A percentile compares a stretch with the other conserved stretches of the same genome.
Evolutionary conservation across 1,140 invertebrate genomes (phyloP).

Genomic region (Ylistrum balloti): DNA sequence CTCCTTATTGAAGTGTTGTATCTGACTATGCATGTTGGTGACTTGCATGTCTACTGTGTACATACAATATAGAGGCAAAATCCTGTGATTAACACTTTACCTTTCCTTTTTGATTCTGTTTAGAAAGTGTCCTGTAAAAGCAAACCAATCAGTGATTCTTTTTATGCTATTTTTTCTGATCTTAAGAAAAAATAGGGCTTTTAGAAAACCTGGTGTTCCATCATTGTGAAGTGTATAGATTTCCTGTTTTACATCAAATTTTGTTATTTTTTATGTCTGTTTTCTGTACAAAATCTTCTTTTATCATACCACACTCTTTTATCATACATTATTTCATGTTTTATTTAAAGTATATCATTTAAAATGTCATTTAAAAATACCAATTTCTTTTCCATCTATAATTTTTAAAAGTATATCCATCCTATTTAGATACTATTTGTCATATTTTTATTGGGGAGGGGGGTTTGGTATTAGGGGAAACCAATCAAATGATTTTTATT

Average conservation of each 20-base stretch:
- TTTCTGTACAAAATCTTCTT: neutral
- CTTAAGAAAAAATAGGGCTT: neutral
- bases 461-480: too few relatives aligned
- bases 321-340: too few relatives aligned
- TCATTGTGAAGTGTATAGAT: neutral
- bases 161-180: constrained; percentile 38
- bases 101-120: constrained; percentile 38
- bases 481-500: too few relatives aligned
- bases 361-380: too few relatives aligned
- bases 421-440: too few relatives aligned
- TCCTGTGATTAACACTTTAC: neutral
- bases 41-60: constrained; percentile 47
- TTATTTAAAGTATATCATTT: too few relatives aligned
- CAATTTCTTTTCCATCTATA: too few relatives aligned
- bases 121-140: neutral
- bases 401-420: too few relatives aligned
- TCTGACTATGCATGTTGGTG: constrained; percentile 15
- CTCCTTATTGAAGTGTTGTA: constrained; percentile 45
- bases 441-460: too few relatives aligned
- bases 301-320: too few relatives aligned
- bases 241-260: neutral
- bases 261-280: neutral
- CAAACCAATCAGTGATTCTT: neutral
- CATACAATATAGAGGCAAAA: constrained; percentile 30
- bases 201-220: constrained; percentile 25